Conservation (phyloP, 1,140 invertebrate genomes). For the Probaryconus sp. region DNA sequence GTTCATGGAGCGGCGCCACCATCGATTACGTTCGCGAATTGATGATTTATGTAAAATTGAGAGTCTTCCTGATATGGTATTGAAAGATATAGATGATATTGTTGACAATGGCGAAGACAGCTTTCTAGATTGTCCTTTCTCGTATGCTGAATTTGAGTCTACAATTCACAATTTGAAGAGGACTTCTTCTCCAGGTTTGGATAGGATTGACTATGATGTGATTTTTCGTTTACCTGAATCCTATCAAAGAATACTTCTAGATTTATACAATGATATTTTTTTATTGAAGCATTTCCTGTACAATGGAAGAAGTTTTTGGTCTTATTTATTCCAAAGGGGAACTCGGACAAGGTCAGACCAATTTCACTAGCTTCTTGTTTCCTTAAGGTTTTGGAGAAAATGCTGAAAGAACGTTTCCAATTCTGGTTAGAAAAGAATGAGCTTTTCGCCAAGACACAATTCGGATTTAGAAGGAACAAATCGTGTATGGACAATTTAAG, state of each 20-base stretch:
- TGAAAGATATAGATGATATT: slow-evolving; percentile 14
- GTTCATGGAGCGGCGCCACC: no score
- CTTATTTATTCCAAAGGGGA: slow-evolving; percentile 56
- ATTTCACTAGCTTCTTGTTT: slow-evolving; percentile 50
- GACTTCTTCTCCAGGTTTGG: slow-evolving; percentile 43
- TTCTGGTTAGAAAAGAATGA: slow-evolving; percentile 38
- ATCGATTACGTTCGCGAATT: no score
- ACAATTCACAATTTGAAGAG: slow-evolving; percentile 5
- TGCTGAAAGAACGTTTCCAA: slow-evolving; percentile 41
- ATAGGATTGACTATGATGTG: slow-evolving; percentile 49
- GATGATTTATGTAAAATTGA: not conserved
- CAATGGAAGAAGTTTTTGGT: slow-evolving; percentile 46
- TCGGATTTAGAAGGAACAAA: slow-evolving; percentile 41
- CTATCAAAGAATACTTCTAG: slow-evolving; percentile 27
- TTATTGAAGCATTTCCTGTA: slow-evolving; percentile 27
- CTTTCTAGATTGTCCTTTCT: slow-evolving; percentile 11
- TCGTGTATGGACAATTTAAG: slow-evolving; percentile 39
- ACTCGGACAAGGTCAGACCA: slow-evolving; percentile 49
- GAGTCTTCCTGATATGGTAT: not conserved
- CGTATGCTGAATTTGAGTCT: slow-evolving; percentile 22
- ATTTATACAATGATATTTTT: slow-evolving; percentile 57
- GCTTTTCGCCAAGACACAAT: slow-evolving; percentile 25
- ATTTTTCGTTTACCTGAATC: slow-evolving; percentile 34
- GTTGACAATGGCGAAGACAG: not conserved
- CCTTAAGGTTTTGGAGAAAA: slow-evolving; percentile 45